Evolutionary conservation across 2,888 invertebrate species (phyloP).

Genomic region (Embidobia sp.): DNA sequence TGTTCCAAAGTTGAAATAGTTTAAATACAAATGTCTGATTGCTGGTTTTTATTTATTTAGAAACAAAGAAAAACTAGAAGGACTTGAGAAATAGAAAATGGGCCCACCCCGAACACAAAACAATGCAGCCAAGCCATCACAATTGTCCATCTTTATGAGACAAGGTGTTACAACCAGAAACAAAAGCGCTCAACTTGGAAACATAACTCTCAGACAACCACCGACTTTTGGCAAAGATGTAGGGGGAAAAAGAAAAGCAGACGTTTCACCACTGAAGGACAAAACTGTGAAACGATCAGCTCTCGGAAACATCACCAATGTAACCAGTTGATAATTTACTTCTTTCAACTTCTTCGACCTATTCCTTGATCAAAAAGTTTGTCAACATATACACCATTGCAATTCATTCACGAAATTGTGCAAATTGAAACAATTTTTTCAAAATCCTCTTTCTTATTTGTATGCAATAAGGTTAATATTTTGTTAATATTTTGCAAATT

Average conservation of each 20-base stretch:
- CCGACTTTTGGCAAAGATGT: constrained; percentile 82
- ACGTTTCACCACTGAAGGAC: constrained; percentile 89
- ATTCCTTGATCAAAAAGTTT: too few species aligned
- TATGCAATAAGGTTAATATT: too few species aligned
- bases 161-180: constrained; percentile 85
- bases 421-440: too few species aligned
- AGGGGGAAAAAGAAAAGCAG: constrained; percentile 90
- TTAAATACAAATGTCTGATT: constrained; percentile 1
- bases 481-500: too few species aligned
- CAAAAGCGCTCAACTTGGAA: constrained; percentile 80
- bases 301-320: constrained; percentile 93
- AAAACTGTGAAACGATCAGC: constrained; percentile 90
- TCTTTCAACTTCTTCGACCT: too few species aligned
- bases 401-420: too few species aligned
- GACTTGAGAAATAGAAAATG: constrained; percentile 83
- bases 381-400: too few species aligned
- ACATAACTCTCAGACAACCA: constrained; percentile 78
- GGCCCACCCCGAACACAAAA: constrained; percentile 85
- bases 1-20: background rate
- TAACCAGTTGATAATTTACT: too few species aligned
- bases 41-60: background rate
- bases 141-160: constrained; percentile 81
- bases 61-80: constrained; percentile 35
- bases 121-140: constrained; percentile 82
- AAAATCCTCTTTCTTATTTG: too few species aligned